phyloP scores from a whole-genome alignment of 2,797 vertebrate genomes.

The Threskiornis aethiopicus region DNA sequence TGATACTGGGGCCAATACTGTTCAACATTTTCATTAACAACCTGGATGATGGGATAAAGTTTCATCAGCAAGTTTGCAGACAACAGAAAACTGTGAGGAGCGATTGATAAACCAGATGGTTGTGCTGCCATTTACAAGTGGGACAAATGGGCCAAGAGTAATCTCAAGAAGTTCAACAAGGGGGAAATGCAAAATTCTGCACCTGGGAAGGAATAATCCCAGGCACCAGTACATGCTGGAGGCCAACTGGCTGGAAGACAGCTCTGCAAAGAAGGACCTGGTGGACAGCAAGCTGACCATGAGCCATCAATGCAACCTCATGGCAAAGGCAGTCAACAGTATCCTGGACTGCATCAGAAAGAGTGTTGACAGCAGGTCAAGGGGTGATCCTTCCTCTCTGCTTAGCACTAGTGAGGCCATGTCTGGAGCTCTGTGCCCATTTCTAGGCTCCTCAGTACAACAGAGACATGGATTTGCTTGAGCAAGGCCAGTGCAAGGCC shows the following conservation, averaged over 20 bases:
- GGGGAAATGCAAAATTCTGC: background rate
- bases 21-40: background rate
- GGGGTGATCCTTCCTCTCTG: background rate
- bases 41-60: background rate
- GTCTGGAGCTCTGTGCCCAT: background rate
- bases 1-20: background rate
- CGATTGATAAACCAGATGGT: background rate
- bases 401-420: background rate
- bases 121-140: background rate
- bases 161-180: background rate
- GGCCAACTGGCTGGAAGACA: background rate
- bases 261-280: background rate
- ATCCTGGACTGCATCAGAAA: background rate
- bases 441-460: background rate
- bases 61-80: background rate
- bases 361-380: background rate
- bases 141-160: background rate
- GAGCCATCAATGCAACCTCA: background rate
- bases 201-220: background rate
- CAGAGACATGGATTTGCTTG: background rate
- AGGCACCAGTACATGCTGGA: background rate
- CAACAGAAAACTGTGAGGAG: background rate
- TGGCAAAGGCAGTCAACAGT: background rate
- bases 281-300: background rate
- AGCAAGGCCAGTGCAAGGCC: background rate